Percentiles rank a stretch among this genome's conserved stretches.
phyloP scores from a whole-genome alignment of 2,888 invertebrate genomes.

The Deilephila elpenor region DNA sequence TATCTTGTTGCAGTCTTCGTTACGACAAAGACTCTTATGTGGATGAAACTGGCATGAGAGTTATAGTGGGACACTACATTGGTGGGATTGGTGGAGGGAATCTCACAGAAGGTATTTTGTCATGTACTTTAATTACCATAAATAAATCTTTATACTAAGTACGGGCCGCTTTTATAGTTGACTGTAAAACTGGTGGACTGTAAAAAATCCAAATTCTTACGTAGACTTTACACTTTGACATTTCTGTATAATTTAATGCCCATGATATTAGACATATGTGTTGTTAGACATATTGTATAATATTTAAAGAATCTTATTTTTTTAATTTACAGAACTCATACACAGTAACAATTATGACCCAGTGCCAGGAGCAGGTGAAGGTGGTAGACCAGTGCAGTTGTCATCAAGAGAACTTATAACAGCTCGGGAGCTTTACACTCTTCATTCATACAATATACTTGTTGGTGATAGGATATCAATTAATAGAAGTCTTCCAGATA shows the following conservation, averaged over 20 bases:
- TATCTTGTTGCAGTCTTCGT: neutral
- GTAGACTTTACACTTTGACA: too few species aligned
- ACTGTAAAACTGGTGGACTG: too few species aligned
- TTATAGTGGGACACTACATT: conserved; percentile 95
- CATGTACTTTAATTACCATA: too few species aligned
- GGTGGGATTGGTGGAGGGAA: conserved; percentile 92
- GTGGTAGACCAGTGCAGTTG: conserved; percentile 92
- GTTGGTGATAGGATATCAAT: conserved; percentile 95
- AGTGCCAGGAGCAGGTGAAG: conserved; percentile 88
- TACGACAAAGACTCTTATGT: conserved; percentile 87
- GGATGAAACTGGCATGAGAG: conserved; percentile 90
- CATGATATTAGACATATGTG: too few species aligned
- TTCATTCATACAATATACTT: conserved; percentile 94
- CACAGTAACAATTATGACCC: conserved; percentile 92
- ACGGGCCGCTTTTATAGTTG: too few species aligned
- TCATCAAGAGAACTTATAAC: conserved; percentile 89
- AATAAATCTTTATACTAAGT: too few species aligned
- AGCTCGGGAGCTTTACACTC: conserved; percentile 91
- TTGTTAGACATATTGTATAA: too few species aligned
- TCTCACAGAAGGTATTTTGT: conserved; percentile 88
- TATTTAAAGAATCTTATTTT: neutral
- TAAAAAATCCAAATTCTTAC: too few species aligned
- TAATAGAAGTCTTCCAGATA: conserved; percentile 93
- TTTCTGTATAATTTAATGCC: too few species aligned
- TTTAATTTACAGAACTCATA: conserved; percentile 83